These are phyloP conservation scores for Nebria ingens DNA, from an alignment of 1,140 invertebrate genomes.

Conservation along the genomic window DNA sequence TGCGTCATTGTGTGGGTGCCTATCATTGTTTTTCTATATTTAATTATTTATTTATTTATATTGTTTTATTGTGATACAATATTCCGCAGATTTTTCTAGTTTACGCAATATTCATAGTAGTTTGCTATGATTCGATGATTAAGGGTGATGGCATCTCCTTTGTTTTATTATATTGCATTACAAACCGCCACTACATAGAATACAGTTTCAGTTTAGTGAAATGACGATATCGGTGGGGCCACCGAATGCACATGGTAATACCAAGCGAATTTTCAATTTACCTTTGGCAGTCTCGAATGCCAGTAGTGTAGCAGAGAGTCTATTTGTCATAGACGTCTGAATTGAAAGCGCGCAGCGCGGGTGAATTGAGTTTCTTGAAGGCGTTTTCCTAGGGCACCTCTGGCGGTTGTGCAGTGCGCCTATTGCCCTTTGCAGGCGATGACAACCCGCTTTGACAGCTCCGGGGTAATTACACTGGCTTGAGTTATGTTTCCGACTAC, in stretches of 20 bases:
- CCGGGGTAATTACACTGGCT: conserved; percentile 32
- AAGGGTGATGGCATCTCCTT: too few relatives aligned
- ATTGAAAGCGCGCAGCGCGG: neutral
- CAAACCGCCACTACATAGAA: too few relatives aligned
- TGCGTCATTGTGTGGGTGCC: too few relatives aligned
- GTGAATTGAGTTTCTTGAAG: neutral
- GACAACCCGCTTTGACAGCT: conserved; percentile 32
- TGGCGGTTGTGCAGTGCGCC: too few relatives aligned
- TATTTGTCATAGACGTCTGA: conserved; percentile 2
- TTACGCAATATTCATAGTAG: too few relatives aligned
- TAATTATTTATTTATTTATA: too few relatives aligned
- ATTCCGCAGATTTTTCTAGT: too few relatives aligned
- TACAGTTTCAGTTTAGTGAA: too few relatives aligned
- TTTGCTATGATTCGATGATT: too few relatives aligned
- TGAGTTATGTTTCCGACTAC: conserved; percentile 29
- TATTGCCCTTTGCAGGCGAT: conserved; percentile 27
- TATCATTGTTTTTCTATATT: too few relatives aligned
- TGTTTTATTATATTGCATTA: too few relatives aligned
- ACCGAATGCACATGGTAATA: neutral
- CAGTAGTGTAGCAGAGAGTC: neutral
- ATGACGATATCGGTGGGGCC: neutral
- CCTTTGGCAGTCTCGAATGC: conserved; percentile 1
- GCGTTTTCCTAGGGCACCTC: neutral
- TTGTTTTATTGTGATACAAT: too few relatives aligned
- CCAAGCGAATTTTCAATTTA: neutral